Conservation (phyloP, 1,140 invertebrate species). For the Drosophila takahashii region DNA sequence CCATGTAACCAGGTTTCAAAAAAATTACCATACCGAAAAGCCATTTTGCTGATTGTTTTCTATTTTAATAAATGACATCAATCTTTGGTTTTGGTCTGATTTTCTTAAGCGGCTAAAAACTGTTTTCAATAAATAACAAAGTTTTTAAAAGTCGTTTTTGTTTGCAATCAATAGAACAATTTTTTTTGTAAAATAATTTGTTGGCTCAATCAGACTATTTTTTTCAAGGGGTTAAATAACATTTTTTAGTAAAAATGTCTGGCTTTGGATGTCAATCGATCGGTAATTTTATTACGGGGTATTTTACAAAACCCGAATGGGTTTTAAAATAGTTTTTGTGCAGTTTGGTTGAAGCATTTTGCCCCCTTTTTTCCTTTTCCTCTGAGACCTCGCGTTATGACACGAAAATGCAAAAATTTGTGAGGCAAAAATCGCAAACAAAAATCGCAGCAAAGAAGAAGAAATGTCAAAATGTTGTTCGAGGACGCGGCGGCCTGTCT, state of each 20-base stretch:
- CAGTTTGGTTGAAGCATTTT: slow-evolving; percentile 6
- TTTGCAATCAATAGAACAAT: no score
- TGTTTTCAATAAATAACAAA: no score
- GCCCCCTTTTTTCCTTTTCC: background rate
- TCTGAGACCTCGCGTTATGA: slow-evolving; percentile 35
- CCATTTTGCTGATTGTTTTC: slow-evolving; percentile 48
- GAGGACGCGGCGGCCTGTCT: slow-evolving; percentile 50
- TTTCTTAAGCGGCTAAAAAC: background rate
- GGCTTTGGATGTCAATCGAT: no score
- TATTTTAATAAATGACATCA: background rate
- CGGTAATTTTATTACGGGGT: background rate
- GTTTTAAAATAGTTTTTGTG: background rate
- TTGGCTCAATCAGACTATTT: no score
- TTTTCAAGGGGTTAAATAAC: no score
- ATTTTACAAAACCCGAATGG: background rate
- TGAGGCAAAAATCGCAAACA: slow-evolving; percentile 12
- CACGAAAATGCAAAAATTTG: slow-evolving; percentile 52
- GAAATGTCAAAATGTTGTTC: slow-evolving; percentile 70
- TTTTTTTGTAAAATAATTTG: no score
- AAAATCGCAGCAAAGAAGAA: slow-evolving; percentile 20
- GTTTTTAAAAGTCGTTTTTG: no score
- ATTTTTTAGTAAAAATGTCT: no score
- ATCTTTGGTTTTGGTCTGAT: background rate
- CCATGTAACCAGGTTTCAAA: slow-evolving; percentile 35
- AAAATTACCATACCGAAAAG: slow-evolving; percentile 10